Conservation (phyloP, 2,113 vertebrate species). For the Macrotis lagotis region DNA sequence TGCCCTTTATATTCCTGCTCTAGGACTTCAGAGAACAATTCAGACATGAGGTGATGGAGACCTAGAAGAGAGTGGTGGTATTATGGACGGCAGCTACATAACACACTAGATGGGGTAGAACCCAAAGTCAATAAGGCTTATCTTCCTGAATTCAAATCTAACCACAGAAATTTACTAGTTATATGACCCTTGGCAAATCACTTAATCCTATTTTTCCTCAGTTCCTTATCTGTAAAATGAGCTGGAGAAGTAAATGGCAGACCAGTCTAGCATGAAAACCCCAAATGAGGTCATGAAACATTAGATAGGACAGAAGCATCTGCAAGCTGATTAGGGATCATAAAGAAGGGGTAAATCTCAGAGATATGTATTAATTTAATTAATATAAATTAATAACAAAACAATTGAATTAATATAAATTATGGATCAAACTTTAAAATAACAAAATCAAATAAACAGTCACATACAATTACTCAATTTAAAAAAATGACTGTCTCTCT, state of each 20-base stretch:
- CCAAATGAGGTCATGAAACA: background rate
- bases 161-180: background rate
- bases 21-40: background rate
- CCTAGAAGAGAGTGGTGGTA: background rate
- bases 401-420: background rate
- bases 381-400: background rate
- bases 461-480: background rate
- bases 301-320: background rate
- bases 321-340: background rate
- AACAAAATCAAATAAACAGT: background rate
- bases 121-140: background rate
- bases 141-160: constrained; percentile 3
- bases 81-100: background rate
- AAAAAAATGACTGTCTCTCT: background rate
- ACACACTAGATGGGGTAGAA: background rate
- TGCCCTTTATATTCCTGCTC: background rate
- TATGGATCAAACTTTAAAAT: background rate
- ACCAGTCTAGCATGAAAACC: background rate
- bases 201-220: background rate
- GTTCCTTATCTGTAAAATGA: background rate
- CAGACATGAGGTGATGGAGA: background rate
- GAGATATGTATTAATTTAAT: background rate
- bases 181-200: background rate
- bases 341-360: background rate
- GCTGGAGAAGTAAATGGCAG: background rate